Conservation (phyloP, 2,888 invertebrate genomes). For the Malthinus flaveolus region DNA sequence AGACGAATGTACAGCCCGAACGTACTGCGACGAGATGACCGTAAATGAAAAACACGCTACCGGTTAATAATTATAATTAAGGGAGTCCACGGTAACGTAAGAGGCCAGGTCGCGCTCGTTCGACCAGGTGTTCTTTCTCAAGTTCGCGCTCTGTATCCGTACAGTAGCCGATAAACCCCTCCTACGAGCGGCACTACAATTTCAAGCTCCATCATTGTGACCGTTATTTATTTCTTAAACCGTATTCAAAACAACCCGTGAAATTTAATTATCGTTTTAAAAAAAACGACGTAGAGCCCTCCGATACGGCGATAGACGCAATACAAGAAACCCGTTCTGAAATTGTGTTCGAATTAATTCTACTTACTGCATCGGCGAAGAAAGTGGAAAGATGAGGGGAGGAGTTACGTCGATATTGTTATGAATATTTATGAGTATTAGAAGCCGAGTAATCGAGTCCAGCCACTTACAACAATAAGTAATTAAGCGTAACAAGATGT, state of each 20-base stretch:
- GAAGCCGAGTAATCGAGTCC: conserved; percentile 36
- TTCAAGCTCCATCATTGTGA: conserved; percentile 37
- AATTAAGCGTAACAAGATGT: conserved; percentile 53
- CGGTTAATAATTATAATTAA: conserved; percentile 54
- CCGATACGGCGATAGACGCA: not conserved
- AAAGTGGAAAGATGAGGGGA: not conserved
- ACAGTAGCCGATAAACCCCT: conserved; percentile 47
- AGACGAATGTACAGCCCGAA: conserved; percentile 27
- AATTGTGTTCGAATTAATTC: not conserved
- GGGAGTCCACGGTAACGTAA: conserved; percentile 45
- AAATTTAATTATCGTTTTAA: too few species aligned
- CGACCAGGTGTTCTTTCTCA: conserved; percentile 46
- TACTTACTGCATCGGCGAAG: not conserved
- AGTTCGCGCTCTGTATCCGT: conserved; percentile 44
- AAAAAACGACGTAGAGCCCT: too few species aligned
- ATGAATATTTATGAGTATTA: conserved; percentile 47
- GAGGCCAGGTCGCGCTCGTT: conserved; percentile 32
- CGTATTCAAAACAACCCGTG: too few species aligned
- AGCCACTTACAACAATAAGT: conserved; percentile 49
- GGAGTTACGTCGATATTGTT: conserved; percentile 16
- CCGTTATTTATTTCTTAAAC: conserved; percentile 28
- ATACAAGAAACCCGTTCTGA: not conserved
- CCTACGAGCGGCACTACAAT: conserved; percentile 38
- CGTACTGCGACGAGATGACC: conserved; percentile 37
- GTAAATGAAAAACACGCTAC: conserved; percentile 50